Conservation (phyloP, 2,113 vertebrate genomes). For the Aldabrachelys gigantea region DNA sequence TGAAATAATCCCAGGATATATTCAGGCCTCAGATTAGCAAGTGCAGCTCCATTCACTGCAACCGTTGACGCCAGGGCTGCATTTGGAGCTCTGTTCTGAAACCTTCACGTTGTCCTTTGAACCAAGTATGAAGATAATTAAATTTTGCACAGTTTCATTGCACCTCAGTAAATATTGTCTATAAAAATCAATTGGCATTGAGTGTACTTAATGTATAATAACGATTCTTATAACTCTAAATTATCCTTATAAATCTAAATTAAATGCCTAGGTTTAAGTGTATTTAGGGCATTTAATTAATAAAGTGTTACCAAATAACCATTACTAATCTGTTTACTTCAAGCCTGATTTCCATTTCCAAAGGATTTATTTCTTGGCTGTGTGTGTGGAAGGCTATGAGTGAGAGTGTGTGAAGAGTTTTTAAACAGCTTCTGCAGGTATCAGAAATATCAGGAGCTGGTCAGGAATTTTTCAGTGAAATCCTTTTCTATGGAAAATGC, state of each 20-base stretch:
- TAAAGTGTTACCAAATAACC: conserved; percentile 73
- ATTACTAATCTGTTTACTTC: conserved; percentile 79
- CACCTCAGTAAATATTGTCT: conserved; percentile 76
- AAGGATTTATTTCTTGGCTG: conserved; percentile 67
- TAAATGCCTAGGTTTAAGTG: conserved; percentile 74
- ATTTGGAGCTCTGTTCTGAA: neutral
- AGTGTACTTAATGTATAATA: conserved; percentile 77
- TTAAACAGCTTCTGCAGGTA: conserved; percentile 61
- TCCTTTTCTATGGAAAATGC: neutral
- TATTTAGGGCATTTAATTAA: conserved; percentile 76
- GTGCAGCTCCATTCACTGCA: neutral
- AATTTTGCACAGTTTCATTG: conserved; percentile 62
- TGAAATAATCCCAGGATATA: accelerated
- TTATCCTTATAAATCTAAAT: conserved; percentile 80
- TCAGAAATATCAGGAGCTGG: conserved; percentile 10
- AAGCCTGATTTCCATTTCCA: conserved; percentile 69
- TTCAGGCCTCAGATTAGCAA: neutral
- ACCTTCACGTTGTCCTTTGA: conserved; percentile 26
- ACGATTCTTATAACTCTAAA: conserved; percentile 78
- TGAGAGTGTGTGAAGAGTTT: conserved; percentile 31
- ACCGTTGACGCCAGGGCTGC: neutral
- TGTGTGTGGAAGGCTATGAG: conserved; percentile 31
- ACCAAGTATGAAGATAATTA: conserved; percentile 67
- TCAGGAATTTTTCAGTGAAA: neutral
- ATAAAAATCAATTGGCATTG: conserved; percentile 77